Percentiles rank a stretch among this genome's conserved stretches.
These are phyloP conservation scores for Tapera naevia DNA, from an alignment of 2,797 vertebrate species.

Conservation along the genomic window DNA sequence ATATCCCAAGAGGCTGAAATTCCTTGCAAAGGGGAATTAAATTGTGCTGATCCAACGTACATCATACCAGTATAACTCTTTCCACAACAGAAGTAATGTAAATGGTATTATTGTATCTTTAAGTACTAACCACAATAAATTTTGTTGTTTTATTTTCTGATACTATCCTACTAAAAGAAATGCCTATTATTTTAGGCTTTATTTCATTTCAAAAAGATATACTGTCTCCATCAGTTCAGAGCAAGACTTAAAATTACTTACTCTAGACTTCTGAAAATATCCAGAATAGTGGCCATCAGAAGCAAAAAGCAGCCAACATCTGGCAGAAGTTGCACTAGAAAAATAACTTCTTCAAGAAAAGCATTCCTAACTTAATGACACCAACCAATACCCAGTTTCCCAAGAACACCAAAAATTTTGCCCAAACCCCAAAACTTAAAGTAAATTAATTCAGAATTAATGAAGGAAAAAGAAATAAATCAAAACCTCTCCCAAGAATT, in stretches of 20 bases:
- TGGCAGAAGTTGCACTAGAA: background rate
- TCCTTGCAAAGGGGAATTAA: background rate
- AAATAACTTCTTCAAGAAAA: background rate
- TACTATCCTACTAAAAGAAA: background rate
- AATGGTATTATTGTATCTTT: background rate
- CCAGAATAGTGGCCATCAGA: too few relatives aligned
- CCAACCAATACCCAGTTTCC: background rate
- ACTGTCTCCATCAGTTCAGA: background rate
- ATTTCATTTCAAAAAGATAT: background rate
- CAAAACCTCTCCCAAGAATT: background rate
- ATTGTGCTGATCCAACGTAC: background rate
- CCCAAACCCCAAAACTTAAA: background rate
- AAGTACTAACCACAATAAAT: background rate
- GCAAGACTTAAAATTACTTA: background rate
- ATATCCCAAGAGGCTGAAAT: background rate
- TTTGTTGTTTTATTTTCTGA: background rate
- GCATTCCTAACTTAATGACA: background rate
- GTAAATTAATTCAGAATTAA: background rate
- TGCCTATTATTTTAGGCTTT: fast-evolving
- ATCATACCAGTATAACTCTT: background rate
- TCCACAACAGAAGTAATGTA: background rate
- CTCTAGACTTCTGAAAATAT: background rate
- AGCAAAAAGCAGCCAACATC: background rate
- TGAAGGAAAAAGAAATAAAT: background rate
- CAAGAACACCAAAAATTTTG: background rate